Conservation (phyloP, 2,888 invertebrate genomes). For the Priapulus caudatus region DNA sequence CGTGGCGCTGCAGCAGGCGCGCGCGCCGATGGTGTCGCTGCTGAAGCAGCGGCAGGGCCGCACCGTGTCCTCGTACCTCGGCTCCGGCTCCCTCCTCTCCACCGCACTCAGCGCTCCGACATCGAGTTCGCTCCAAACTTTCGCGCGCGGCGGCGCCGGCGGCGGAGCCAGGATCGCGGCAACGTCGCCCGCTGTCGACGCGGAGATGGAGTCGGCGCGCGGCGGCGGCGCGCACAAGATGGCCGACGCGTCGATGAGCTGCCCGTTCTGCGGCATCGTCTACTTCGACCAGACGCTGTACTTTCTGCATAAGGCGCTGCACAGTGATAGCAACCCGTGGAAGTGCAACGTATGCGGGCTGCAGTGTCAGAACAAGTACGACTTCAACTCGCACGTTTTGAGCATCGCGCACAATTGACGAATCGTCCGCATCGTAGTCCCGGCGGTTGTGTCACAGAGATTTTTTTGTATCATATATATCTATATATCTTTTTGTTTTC, state of each 20-base stretch:
- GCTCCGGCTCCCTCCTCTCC: background rate
- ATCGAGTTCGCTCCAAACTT: background rate
- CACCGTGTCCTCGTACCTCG: background rate
- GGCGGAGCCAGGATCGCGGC: too few species aligned
- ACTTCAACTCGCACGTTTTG: constrained; percentile 88
- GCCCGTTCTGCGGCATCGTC: constrained; percentile 80
- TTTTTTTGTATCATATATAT: too few species aligned
- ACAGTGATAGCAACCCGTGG: constrained; percentile 92
- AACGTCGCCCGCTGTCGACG: background rate
- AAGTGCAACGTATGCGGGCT: constrained; percentile 96
- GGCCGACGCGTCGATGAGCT: constrained; percentile 35
- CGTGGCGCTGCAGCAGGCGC: background rate
- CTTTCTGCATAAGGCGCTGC: constrained; percentile 93
- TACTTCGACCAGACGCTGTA: constrained; percentile 92
- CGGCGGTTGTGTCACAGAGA: too few species aligned
- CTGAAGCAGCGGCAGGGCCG: background rate
- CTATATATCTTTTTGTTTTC: too few species aligned
- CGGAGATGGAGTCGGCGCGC: background rate
- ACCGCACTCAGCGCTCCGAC: background rate
- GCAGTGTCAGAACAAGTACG: constrained; percentile 84
- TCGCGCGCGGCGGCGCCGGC: background rate
- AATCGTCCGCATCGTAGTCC: too few species aligned
- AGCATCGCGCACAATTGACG: constrained; percentile 78
- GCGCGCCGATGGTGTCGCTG: background rate
- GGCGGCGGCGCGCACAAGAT: background rate